Percentiles rank a stretch among this genome's conserved stretches.
phyloP scores from a whole-genome alignment of 2,888 invertebrate genomes.

The Spodoptera picta region DNA sequence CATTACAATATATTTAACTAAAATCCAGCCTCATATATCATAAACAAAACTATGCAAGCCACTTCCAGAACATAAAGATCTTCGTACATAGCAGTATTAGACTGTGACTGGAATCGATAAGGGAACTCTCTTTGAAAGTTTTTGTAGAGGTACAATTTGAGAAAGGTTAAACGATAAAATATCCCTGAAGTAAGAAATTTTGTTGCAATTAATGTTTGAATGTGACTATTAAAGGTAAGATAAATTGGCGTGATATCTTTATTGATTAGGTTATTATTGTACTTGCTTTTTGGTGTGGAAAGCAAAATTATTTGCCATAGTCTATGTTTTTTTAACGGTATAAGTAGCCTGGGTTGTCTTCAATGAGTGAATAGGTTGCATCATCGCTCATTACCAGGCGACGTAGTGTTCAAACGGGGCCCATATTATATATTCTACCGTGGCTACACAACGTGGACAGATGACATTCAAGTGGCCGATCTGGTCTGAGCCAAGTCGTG shows the following conservation, averaged over 20 bases:
- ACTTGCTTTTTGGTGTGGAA: not conserved
- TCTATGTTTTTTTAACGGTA: no score
- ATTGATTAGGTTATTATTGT: constrained; percentile 20
- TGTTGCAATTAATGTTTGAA: constrained; percentile 60
- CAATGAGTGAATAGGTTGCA: no score
- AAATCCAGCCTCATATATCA: no score
- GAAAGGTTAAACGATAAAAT: constrained; percentile 81
- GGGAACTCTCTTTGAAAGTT: constrained; percentile 72
- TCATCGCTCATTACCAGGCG: no score
- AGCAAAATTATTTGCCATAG: no score
- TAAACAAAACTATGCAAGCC: not conserved
- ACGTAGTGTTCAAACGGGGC: no score
- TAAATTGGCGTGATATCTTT: constrained; percentile 42
- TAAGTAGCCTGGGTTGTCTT: no score
- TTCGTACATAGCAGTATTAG: constrained; percentile 40
- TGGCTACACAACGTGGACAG: no score
- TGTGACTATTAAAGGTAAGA: constrained; percentile 47
- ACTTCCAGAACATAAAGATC: constrained; percentile 18
- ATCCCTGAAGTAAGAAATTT: constrained; percentile 61
- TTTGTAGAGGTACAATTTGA: constrained; percentile 75
- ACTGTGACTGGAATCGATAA: constrained; percentile 80
- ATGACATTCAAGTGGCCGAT: no score
- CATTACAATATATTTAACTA: not conserved
- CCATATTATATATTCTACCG: no score
- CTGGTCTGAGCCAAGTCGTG: no score